These are phyloP conservation scores for Leucopternis melanops DNA, from an alignment of 2,113 vertebrate genomes.

Conservation along the genomic window DNA sequence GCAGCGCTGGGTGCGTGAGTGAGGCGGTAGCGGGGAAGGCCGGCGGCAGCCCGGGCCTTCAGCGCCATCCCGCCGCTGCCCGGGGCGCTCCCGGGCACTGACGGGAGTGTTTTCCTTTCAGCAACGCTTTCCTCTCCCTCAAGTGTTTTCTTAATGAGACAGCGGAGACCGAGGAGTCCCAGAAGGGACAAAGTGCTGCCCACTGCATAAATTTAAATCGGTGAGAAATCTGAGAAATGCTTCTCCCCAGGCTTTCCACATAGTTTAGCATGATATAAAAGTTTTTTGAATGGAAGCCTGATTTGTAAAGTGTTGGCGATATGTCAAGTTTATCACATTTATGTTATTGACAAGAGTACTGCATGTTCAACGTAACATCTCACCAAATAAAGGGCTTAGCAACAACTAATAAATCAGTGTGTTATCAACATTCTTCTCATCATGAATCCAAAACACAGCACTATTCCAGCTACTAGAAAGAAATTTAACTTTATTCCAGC, in stretches of 20 bases:
- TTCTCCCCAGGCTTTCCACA: not conserved
- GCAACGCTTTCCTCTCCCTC: not conserved
- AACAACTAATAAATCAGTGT: no score
- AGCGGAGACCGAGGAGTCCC: not conserved
- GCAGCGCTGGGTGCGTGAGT: not conserved
- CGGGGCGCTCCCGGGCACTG: not conserved
- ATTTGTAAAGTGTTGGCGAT: not conserved
- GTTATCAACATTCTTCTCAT: no score
- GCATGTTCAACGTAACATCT: not conserved
- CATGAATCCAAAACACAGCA: no score
- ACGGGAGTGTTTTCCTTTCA: not conserved
- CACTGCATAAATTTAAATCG: not conserved
- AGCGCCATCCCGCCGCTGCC: not conserved
- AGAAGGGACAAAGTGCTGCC: not conserved
- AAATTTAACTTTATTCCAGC: no score
- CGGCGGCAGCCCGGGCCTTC: not conserved
- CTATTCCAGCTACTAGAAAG: no score
- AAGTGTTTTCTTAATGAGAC: not conserved
- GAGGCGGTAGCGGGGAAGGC: not conserved
- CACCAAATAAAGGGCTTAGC: not conserved
- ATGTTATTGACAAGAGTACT: not conserved
- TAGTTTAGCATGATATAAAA: not conserved
- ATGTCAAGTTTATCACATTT: not conserved
- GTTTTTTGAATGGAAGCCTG: not conserved
- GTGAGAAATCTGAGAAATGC: not conserved